Conservation (phyloP, 1,140 invertebrate species). For the Laupala kohalensis region DNA sequence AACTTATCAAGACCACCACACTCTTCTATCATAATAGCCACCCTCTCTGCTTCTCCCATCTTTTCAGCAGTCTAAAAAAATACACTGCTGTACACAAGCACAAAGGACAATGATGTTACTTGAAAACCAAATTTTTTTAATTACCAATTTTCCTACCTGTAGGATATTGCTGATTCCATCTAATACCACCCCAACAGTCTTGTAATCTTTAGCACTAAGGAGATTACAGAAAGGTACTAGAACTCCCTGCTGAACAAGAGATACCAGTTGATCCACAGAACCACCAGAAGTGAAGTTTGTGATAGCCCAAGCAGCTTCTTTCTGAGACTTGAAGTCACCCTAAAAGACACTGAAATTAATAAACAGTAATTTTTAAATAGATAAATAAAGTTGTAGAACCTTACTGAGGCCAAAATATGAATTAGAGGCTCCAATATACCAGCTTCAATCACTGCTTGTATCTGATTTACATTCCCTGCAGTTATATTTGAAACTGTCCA, state of each 20-base stretch:
- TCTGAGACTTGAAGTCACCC: constrained; percentile 65
- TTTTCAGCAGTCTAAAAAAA: constrained; percentile 33
- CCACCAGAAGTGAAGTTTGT: constrained; percentile 70
- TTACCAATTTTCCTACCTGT: constrained; percentile 21
- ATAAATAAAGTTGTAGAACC: constrained; percentile 17
- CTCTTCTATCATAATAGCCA: constrained; percentile 46
- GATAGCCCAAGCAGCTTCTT: constrained; percentile 70
- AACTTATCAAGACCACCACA: constrained; percentile 59
- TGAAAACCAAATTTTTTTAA: no score
- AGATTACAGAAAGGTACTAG: constrained; percentile 37
- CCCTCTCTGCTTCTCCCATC: constrained; percentile 32
- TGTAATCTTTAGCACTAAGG: constrained; percentile 38
- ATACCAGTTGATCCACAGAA: constrained; percentile 47
- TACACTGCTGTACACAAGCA: background rate
- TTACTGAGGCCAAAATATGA: constrained; percentile 47
- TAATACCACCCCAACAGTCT: constrained; percentile 43
- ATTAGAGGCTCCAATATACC: constrained; percentile 54
- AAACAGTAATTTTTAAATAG: background rate
- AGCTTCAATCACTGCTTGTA: constrained; percentile 59
- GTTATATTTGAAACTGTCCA: constrained; percentile 76
- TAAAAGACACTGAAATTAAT: constrained; percentile 29
- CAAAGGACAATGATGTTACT: background rate
- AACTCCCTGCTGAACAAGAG: constrained; percentile 41
- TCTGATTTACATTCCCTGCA: constrained; percentile 60
- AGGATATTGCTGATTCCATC: constrained; percentile 52